These are phyloP conservation scores for Galagoides demidoff DNA, from an alignment of 2,797 vertebrate genomes.

Conservation along the genomic window DNA sequence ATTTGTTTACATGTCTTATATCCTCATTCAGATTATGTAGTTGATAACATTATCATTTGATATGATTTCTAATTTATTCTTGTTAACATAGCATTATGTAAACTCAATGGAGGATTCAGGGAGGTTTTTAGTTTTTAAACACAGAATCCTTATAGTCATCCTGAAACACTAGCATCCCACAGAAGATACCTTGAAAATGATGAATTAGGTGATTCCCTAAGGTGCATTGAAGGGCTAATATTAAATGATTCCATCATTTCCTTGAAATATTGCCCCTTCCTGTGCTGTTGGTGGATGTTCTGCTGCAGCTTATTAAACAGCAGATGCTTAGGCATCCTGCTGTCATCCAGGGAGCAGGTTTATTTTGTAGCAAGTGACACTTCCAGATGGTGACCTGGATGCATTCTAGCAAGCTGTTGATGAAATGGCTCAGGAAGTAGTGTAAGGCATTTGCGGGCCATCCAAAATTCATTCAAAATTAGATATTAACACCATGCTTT, in stretches of 20 bases:
- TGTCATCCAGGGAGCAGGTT: slow-evolving; percentile 79
- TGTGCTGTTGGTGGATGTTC: slow-evolving; percentile 63
- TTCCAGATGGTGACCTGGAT: slow-evolving; percentile 82
- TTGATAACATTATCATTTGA: background rate
- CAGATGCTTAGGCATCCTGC: slow-evolving; percentile 79
- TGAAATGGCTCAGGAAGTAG: slow-evolving; percentile 63
- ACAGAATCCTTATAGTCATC: background rate
- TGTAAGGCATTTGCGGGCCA: slow-evolving; percentile 42
- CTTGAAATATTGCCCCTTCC: slow-evolving; percentile 74
- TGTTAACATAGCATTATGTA: background rate
- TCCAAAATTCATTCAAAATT: slow-evolving; percentile 58
- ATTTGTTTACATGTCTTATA: background rate
- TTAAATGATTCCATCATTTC: slow-evolving; percentile 79
- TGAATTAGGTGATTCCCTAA: slow-evolving; percentile 61
- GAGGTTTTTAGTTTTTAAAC: background rate
- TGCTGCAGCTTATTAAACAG: slow-evolving; percentile 77
- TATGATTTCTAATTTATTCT: background rate
- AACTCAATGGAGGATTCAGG: background rate
- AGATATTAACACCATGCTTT: slow-evolving; percentile 54
- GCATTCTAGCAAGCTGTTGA: slow-evolving; percentile 75
- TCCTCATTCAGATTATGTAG: background rate
- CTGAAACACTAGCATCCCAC: background rate
- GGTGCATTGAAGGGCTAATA: slow-evolving; percentile 77
- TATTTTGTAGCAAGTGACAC: slow-evolving; percentile 82
- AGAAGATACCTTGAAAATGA: slow-evolving; percentile 67